Evolutionary conservation across 2,797 vertebrate species (phyloP).

Genomic region (Nannoperca australis): DNA sequence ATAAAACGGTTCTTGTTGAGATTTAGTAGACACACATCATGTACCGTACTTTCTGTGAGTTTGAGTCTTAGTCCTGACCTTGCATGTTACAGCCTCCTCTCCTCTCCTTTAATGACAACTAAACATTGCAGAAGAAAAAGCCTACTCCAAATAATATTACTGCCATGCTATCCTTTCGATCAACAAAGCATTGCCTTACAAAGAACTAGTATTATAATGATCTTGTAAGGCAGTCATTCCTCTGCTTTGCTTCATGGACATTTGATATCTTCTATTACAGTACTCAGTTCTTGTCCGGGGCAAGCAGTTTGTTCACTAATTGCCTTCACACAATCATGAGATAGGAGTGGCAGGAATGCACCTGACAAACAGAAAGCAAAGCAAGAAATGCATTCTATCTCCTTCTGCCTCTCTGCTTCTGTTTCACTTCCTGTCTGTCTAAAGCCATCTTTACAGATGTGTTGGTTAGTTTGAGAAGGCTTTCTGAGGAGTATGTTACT

Average conservation of each 20-base stretch:
- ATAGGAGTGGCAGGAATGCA: constrained; percentile 48
- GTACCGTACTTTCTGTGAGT: not conserved
- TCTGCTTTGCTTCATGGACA: constrained; percentile 3
- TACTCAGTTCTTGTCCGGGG: constrained; percentile 8
- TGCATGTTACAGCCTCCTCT: constrained; percentile 27
- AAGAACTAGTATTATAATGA: not conserved
- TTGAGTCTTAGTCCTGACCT: constrained; percentile 21
- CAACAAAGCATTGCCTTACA: not conserved
- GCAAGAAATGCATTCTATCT: constrained; percentile 32
- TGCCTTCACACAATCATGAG: constrained; percentile 31
- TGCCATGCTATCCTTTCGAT: not conserved
- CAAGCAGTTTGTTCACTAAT: constrained; percentile 15
- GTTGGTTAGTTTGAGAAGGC: constrained; percentile 18
- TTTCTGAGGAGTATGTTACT: constrained; percentile 8
- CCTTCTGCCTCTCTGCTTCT: constrained; percentile 17
- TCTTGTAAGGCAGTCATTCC: constrained; percentile 6
- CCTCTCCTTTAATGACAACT: constrained; percentile 9
- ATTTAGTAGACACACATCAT: not conserved
- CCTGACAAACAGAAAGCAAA: constrained; percentile 39
- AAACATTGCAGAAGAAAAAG: not conserved
- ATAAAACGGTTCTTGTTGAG: not conserved
- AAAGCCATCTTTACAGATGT: constrained; percentile 10
- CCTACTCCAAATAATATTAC: not conserved
- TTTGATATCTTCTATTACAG: not conserved
- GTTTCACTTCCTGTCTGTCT: constrained; percentile 26